Base-by-base conservation (phyloP, 2,797 vertebrate genomes). In the Spinibarbus caldwelli region DNA sequence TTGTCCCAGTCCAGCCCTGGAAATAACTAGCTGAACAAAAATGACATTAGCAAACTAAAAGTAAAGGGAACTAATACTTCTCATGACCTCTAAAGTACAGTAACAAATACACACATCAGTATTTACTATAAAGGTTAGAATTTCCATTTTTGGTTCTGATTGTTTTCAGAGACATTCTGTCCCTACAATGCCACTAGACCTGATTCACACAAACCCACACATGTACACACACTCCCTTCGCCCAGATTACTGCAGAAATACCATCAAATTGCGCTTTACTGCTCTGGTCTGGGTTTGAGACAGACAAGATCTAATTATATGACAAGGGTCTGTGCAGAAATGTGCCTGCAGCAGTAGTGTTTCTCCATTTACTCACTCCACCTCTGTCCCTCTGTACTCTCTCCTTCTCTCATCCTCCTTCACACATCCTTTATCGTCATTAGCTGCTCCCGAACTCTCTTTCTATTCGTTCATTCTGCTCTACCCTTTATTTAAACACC, bases 231-330 rank as follows among this genome's bases (percentile, higher is more conserved):
- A 31, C 36, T 70, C 5, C 36, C 34, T 57, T 64, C 31, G n/a
- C 45, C 1, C 41, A 72, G 64, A 81, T 73, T 49, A 77, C 45
- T 77, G 64, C 68, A 66, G 43, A 83, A 87, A 80, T 83, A n/a
- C 49, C 75, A 85, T 79, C 76, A 76, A 73, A 83, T 83, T 87
- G 75, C 38, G 31, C n/a, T 43, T 47, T n/a, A 17, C 49, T 67
- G 66, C 26, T 38, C 49, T 62, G 76, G 57, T 57, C 66, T 84
- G 41, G 19, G 57, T 86, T 52, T 75, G 31, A 83, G 64, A 78
- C 49, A 82, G 70, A 80, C 59, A 83, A 88, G 79, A 85, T 89
- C 76, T 79, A 87, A 88, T 88, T 88, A 87, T 80, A 73, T 84
- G 82, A 86, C 82, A 86, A 84, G 64, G 6, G 45, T 87, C 80